Base-by-base conservation (phyloP, 2,113 vertebrate species). In the Trematocara unimaculatum region DNA sequence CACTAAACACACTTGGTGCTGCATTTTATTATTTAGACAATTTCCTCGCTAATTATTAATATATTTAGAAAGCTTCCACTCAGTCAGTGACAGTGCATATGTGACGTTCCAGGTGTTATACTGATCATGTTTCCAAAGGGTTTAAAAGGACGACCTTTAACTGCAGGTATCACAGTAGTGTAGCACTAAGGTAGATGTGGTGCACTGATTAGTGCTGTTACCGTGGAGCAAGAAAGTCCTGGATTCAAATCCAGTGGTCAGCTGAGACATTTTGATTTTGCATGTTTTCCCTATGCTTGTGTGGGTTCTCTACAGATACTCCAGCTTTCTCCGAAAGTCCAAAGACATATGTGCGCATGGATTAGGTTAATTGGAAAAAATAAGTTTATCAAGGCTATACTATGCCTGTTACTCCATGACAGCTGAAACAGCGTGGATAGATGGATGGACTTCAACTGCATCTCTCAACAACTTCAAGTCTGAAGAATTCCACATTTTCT, bases 21-120 rank as follows among this genome's bases (percentile, higher is more conserved):
- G 20, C 23, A 26, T 17, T 72, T 45, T 6, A 45, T 47, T 17
- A 72, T 11, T 45, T 47, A 14, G 20, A 45, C 67, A 15, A 47
- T 72, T 17, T 72, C 20, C 5, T 26, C 5, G 2, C 20, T 72
- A 6, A 47, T 47, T 72, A 5, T 70, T 40, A 15, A 26, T 9
- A 42, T 6, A 70, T 42, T 70, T 15, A 3, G 38, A 84, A 83
- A 85, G 58, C 49, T 86, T 94, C 88, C 83, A 79, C 91, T 89
- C 64, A 89, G 91, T 86, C 89, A 95, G 94, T 35, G 40, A 85
- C 91, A 95, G 93, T 87, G 93, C 88, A 72, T 93, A 91, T 94
- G 93, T 86, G 87, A 95, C 95, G 94, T 95, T 96, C 95, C 93
- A 96, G 93, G 95, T 95, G 95, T 94, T 94, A 96, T 96, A 96